A percentile compares a stretch with the other conserved stretches of the same genome.
These are phyloP conservation scores for Scortum barcoo DNA, from an alignment of 2,113 vertebrate genomes.

Conservation along the genomic window DNA sequence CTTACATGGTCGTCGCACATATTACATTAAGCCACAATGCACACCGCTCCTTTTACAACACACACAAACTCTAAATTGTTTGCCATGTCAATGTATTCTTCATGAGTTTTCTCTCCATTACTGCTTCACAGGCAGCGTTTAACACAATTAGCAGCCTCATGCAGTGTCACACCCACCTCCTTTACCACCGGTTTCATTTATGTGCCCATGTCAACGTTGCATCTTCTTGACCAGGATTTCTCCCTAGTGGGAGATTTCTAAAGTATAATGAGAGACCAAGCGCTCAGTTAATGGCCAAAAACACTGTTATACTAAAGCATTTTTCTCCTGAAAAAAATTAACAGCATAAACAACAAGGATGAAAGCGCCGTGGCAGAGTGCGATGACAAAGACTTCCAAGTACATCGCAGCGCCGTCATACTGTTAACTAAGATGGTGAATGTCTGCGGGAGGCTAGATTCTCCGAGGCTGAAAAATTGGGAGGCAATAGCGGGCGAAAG, in stretches of 20 bases:
- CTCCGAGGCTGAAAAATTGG: neutral
- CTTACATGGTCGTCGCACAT: neutral
- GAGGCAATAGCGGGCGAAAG: slow-evolving; percentile 15
- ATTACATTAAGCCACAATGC: neutral
- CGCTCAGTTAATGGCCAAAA: neutral
- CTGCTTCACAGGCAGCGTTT: neutral
- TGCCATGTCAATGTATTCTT: neutral
- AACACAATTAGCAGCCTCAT: neutral
- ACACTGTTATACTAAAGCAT: neutral
- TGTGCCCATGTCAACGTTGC: neutral
- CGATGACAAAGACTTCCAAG: neutral
- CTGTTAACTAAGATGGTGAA: neutral
- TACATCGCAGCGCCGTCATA: neutral
- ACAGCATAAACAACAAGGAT: slow-evolving; percentile 3
- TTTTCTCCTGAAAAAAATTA: slow-evolving; percentile 5
- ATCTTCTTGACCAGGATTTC: slow-evolving; percentile 11
- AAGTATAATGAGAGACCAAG: neutral
- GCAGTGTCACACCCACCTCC: neutral
- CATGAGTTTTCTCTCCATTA: neutral
- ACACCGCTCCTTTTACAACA: no score
- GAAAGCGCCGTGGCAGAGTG: neutral
- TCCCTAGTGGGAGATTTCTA: neutral
- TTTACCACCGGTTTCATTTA: neutral
- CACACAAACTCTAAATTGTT: no score
- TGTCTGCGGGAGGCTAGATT: neutral